These are phyloP conservation scores for Crocallis elinguaria DNA, from an alignment of 2,888 invertebrate genomes.

Conservation along the genomic window DNA sequence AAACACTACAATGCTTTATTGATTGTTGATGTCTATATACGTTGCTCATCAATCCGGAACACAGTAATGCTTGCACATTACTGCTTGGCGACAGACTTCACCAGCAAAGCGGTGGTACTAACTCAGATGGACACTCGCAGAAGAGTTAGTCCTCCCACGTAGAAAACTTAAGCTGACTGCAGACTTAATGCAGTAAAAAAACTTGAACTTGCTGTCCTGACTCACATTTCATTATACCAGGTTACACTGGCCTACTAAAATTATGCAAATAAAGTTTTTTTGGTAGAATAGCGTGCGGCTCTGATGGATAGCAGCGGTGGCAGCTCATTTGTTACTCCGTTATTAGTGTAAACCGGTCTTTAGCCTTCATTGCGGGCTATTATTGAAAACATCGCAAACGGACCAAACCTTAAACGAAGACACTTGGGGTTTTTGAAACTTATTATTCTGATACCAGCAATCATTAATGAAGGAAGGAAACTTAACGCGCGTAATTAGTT, in stretches of 20 bases:
- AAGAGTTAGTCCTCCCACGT: too few species aligned
- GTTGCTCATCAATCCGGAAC: too few species aligned
- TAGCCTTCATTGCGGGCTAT: conserved; percentile 3
- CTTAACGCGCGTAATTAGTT: too few species aligned
- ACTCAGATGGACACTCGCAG: too few species aligned
- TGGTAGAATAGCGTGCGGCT: conserved; percentile 18
- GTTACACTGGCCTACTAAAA: conserved; percentile 16
- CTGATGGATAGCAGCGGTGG: conserved; percentile 26
- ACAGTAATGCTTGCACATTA: too few species aligned
- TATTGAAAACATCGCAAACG: not conserved
- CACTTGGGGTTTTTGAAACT: not conserved
- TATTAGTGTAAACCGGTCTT: conserved; percentile 24
- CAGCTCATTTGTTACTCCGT: conserved; percentile 28
- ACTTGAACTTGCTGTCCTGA: not conserved
- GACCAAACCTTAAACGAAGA: not conserved
- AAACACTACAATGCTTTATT: too few species aligned
- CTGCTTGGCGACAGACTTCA: too few species aligned
- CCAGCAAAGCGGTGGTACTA: too few species aligned
- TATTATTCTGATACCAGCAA: too few species aligned
- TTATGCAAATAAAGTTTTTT: conserved; percentile 24
- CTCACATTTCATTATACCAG: not conserved
- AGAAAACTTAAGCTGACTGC: too few species aligned
- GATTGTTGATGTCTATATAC: too few species aligned
- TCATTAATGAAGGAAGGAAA: too few species aligned
- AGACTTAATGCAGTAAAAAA: not conserved